Evolutionary conservation across 2,888 invertebrate species (phyloP).

Genomic region (Pycnomerus fuliginosus): DNA sequence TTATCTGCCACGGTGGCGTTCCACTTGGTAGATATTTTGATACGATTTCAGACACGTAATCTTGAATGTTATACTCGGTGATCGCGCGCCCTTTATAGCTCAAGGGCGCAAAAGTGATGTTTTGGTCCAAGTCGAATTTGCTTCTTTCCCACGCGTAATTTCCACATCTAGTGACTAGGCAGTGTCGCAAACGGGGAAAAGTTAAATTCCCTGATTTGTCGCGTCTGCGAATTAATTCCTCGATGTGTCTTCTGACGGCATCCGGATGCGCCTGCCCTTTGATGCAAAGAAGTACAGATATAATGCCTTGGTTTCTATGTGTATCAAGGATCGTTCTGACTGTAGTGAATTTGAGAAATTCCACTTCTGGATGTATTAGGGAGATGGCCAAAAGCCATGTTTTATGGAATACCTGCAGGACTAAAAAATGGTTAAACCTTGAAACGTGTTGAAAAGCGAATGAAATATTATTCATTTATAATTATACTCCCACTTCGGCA

Average conservation of each 20-base stretch:
- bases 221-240: slow-evolving; percentile 59
- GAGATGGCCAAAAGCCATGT: slow-evolving; percentile 45
- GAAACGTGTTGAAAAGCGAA: slow-evolving; percentile 1
- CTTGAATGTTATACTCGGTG: slow-evolving; percentile 73
- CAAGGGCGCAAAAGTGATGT: slow-evolving; percentile 64
- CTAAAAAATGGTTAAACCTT: neutral
- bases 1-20: slow-evolving; percentile 79
- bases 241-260: slow-evolving; percentile 45
- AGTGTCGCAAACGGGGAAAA: slow-evolving; percentile 68
- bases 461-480: too few species aligned
- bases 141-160: slow-evolving; percentile 73
- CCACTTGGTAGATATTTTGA: slow-evolving; percentile 73
- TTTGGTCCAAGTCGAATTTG: slow-evolving; percentile 67
- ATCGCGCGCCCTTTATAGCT: slow-evolving; percentile 70
- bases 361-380: slow-evolving; percentile 46
- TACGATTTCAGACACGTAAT: slow-evolving; percentile 74
- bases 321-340: slow-evolving; percentile 71
- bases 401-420: slow-evolving; percentile 37
- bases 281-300: slow-evolving; percentile 67
- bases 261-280: slow-evolving; percentile 55
- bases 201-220: slow-evolving; percentile 61
- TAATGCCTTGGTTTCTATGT: slow-evolving; percentile 70
- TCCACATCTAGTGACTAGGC: slow-evolving; percentile 71
- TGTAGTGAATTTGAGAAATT: slow-evolving; percentile 47
- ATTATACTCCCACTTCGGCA: neutral